Base-by-base conservation (phyloP, 1,140 invertebrate genomes). In the Gryllus bimaculatus region DNA sequence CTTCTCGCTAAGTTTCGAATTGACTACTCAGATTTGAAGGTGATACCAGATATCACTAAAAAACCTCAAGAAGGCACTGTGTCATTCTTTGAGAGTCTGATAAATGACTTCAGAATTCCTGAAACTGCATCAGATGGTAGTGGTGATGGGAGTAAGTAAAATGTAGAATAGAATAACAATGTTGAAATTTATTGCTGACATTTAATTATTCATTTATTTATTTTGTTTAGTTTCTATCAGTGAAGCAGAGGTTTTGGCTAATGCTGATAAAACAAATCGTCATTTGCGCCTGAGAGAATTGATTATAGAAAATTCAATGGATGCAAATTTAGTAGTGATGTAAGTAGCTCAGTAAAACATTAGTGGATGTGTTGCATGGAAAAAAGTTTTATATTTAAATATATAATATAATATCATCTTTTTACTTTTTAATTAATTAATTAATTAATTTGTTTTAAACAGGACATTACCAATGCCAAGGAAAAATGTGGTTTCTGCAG, bases 1-100 rank as follows among this genome's bases (percentile, higher is more conserved):
- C 87, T 99, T 18, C 86, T 99, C 48, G 93, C 95, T 0, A 99
- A 98, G 88, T 99, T 99, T 87, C 90, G 97, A 76, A 99, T 99
- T 82, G 96, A 98, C 86, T 98, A 96, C 86, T 95, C 95, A 0
- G 95, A 97, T 81, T 87, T 99, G 79, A 94, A 92, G 82, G 91
- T 99, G 54, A 93, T 99, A 81, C 90, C 96, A 0, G 96, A 96
- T 83, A 92, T 96, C 48, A 94, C 91, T 1, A 93, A 92, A 82
- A 90, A 90, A 82, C 92, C 93, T 8, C 88, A 90, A 76, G 89
- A 92, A 12, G 86, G 88, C 39, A 93, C 93, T 0, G 89, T 91
- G 39, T 89, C 91, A 8, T 97, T 97, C 84, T 98, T 98, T 84
- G 91, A 95, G 78, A 89, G 89, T 21, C 89, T 95, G 0, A 93